Evolutionary conservation across 2,113 vertebrate species (phyloP).

Genomic region (Daphoenositta chrysoptera): DNA sequence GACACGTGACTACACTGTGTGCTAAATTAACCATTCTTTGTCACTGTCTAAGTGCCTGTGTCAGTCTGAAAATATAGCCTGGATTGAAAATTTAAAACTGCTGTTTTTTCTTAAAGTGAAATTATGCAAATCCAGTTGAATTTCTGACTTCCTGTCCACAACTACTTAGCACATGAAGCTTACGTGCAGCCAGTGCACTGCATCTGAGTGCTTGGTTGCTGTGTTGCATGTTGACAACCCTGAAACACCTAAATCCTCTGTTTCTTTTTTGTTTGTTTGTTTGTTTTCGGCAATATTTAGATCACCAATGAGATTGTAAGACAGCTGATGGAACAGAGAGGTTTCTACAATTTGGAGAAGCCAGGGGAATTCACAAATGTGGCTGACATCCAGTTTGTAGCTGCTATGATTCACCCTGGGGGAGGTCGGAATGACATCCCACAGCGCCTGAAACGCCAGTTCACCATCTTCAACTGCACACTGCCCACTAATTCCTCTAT

Average conservation of each 20-base stretch:
- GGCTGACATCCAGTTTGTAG: constrained; percentile 79
- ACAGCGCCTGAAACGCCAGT: constrained; percentile 84
- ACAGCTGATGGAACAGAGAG: constrained; percentile 84
- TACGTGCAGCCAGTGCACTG: neutral
- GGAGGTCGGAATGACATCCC: constrained; percentile 84
- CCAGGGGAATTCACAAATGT: constrained; percentile 81
- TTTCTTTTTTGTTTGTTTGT: neutral
- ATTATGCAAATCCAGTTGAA: neutral
- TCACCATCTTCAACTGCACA: constrained; percentile 82
- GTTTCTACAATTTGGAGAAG: constrained; percentile 83
- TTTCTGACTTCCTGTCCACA: neutral
- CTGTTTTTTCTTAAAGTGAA: neutral
- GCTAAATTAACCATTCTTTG: neutral
- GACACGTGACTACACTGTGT: neutral
- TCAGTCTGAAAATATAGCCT: neutral
- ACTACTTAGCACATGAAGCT: neutral
- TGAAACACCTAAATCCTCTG: neutral
- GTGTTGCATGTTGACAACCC: neutral
- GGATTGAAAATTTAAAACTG: neutral
- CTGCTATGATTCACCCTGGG: constrained; percentile 85
- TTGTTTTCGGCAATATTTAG: constrained; percentile 4
- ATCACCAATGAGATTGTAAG: constrained; percentile 87
- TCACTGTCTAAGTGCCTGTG: neutral
- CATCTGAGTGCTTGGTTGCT: neutral
- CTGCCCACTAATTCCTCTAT: constrained; percentile 83